Evolutionary conservation across 2,888 invertebrate genomes (phyloP), one percentile per base, ranked within the genome.

Genomic region (Thera britannica): DNA sequence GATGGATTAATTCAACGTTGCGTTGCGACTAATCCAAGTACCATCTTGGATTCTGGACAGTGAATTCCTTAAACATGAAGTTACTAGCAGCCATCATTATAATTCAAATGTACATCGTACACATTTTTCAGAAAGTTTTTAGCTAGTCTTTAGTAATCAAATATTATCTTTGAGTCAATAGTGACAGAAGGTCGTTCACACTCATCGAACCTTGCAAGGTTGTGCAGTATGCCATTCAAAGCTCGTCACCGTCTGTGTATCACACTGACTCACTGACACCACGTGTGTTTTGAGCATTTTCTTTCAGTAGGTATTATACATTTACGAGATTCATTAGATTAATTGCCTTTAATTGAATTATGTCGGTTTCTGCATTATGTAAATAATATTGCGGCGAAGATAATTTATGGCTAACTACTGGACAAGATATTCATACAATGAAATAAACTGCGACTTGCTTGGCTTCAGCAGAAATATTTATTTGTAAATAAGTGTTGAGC

Each of bases 231-330:
- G 51, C 57, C 12, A 65, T 58, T 66, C 46, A 57, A 67, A 68
- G 69, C 59, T 71, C 55, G 67, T 65, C 63, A 61, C 61, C 60
- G 59, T 36, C 60, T 56, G 68, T 60, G 67, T 67, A 67, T 67
- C 70, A 56, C 57, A 38, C n/a, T 73, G 75, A 72, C 68, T 73
- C 72, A 75, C 54, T 46, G 9, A 56, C 38, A 68, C 68, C 68
- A 73, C 72, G 65, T 64, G 62, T 54, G 68, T 71, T 73, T 69
- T 67, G 66, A 67, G 65, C 64, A 70, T 71, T 59, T 58, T 57
- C 12, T 58, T 65, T 60, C 60, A 23, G 23, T 54, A 12, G 12
- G 35, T n/a, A 46, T 52, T 54, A n/a, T 58, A 54, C 61, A 63
- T 65, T 62, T 66, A 67, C 48, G 41, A 62, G 52, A 38, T 62